Conservation (phyloP, 2,888 invertebrate genomes). For the Branchellion lobata region DNA sequence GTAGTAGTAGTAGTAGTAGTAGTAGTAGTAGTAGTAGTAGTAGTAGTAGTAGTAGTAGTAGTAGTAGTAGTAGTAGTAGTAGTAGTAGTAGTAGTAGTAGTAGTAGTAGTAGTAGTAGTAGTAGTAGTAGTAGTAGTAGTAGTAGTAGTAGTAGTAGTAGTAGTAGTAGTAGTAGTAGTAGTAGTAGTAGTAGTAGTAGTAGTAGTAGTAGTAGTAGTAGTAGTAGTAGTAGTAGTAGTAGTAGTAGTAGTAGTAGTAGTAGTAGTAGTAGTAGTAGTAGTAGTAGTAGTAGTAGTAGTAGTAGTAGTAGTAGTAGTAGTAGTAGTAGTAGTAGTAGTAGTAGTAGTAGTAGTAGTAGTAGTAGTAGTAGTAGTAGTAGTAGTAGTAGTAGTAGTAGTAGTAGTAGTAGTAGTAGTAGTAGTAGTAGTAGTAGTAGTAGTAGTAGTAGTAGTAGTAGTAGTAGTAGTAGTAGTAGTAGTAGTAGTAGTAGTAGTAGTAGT, state of each 20-base stretch:
- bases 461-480: too few species aligned
- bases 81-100: conserved; percentile 11
- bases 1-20: conserved; percentile 15
- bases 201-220: conserved; percentile 12
- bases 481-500: conserved; percentile 16
- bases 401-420: too few species aligned
- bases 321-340: conserved; percentile 12
- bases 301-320: conserved; percentile 7
- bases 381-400: too few species aligned
- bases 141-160: conserved; percentile 6
- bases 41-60: conserved; percentile 1
- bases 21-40: conserved; percentile 17
- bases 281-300: conserved; percentile 11
- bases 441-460: too few species aligned
- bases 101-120: conserved; percentile 3
- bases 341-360: not conserved
- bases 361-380: too few species aligned
- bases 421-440: not conserved
- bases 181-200: conserved; percentile 20
- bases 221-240: conserved; percentile 11
- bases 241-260: conserved; percentile 13
- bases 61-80: conserved; percentile 22
- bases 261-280: conserved; percentile 16
- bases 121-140: conserved; percentile 26
- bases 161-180: conserved; percentile 8